Percentiles rank a stretch among this genome's conserved stretches.
These are phyloP conservation scores for Temnothorax rugatulus DNA, from an alignment of 2,888 invertebrate genomes.

Conservation along the genomic window DNA sequence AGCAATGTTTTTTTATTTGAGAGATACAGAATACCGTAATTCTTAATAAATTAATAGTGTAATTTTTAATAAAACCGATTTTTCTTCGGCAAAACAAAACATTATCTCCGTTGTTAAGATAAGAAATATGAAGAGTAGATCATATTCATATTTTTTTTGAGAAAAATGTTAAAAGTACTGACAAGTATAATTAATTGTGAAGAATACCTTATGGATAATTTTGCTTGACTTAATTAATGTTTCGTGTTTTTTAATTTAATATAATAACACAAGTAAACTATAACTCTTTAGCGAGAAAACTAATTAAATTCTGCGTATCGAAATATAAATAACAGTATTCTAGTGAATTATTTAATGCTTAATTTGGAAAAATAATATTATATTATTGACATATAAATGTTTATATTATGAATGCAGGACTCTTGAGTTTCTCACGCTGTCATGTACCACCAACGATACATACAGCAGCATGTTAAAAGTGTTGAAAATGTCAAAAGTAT, in stretches of 20 bases:
- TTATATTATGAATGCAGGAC: not conserved
- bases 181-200: not conserved
- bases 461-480: not conserved
- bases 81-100: not conserved
- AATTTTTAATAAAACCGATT: not conserved
- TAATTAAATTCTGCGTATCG: not conserved
- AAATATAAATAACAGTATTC: not conserved
- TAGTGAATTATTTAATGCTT: not conserved
- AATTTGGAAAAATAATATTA: not conserved
- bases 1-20: not conserved
- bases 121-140: not conserved
- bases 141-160: not conserved
- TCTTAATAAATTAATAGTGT: not conserved
- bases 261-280: not conserved
- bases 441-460: not conserved
- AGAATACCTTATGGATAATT: not conserved
- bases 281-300: not conserved
- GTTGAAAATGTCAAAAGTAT: not conserved
- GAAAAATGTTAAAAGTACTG: constrained; percentile 6
- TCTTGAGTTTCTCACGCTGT: not conserved
- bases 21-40: not conserved
- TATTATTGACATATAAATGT: not conserved
- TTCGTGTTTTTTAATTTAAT: not conserved
- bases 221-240: not conserved
- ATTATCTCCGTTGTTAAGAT: not conserved